phyloP scores from a whole-genome alignment of 2,113 vertebrate species.

The Ictalurus furcatus region DNA sequence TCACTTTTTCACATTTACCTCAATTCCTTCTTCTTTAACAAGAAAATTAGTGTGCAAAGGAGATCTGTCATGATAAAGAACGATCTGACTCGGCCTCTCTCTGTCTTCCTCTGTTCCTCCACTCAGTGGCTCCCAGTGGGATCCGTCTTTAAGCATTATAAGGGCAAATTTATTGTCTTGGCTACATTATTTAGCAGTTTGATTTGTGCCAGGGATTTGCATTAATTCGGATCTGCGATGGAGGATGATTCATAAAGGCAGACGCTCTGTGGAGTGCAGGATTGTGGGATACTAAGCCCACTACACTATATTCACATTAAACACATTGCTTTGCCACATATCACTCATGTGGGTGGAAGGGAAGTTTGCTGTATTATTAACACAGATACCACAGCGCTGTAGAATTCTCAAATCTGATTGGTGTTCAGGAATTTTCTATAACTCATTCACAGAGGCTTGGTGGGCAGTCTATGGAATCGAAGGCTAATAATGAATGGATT shows the following conservation, averaged over 20 bases:
- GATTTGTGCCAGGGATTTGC: slow-evolving; percentile 65
- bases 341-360: not conserved
- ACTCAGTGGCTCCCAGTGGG: slow-evolving; percentile 58
- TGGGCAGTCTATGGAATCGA: not conserved
- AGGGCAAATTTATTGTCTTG: slow-evolving; percentile 65
- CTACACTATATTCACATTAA: not conserved
- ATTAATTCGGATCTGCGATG: slow-evolving; percentile 44
- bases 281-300: slow-evolving; percentile 44
- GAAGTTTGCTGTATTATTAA: not conserved
- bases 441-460: not conserved
- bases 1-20: slow-evolving; percentile 58
- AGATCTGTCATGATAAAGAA: slow-evolving; percentile 70
- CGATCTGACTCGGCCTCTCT: slow-evolving; percentile 43
- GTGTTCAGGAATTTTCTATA: not conserved
- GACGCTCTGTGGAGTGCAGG: slow-evolving; percentile 12
- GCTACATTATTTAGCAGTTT: slow-evolving; percentile 64
- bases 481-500: not conserved
- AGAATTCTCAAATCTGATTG: not conserved
- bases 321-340: not conserved
- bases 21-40: slow-evolving; percentile 63
- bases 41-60: slow-evolving; percentile 71
- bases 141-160: slow-evolving; percentile 54
- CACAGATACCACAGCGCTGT: not conserved
- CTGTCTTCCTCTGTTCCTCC: slow-evolving; percentile 41
- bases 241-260: slow-evolving; percentile 56